Base-by-base conservation (phyloP, 2,797 vertebrate species). In the Chloroceryle amazona region DNA sequence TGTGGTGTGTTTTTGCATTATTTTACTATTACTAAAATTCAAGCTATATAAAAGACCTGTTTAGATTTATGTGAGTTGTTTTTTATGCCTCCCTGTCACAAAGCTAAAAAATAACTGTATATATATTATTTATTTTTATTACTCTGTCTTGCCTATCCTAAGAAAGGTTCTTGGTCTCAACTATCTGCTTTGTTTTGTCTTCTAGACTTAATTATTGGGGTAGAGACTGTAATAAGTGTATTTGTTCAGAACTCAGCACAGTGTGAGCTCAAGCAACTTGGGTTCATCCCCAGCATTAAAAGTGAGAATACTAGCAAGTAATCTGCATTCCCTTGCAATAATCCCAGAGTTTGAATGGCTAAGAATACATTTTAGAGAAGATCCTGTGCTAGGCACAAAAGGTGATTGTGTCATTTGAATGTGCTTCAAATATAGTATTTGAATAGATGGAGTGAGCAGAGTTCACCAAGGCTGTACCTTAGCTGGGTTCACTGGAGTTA, bases 401-500 rank as follows among this genome's bases (percentile, higher is more conserved):
- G 57, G 31, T 47, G 52, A 60, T 90, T 95, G 44, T 49, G 83
- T 46, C 37, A 65, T 31, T 71, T 58, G 93, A 94, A 94, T 58
- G 82, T 93, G 41, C 54, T 88, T 91, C 83, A 96, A 95, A 73
- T 60, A 66, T 33, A 78, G 31, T 81, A 49, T 88, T 91, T 88
- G 72, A 93, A 88, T 67, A 54, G 75, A 60, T 35, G n/a, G 74
- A 81, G 58, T 16, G 41, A 91, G 61, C 29, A 65, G 76, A 78
- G 91, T 65, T 93, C 88, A 92, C 15, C 6, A 13, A 66, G 54
- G 60, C 16, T 72, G 35, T 70, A 62, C 44, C 70, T 91, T 57
- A 73, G 81, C 37, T 47, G 61, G 35, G 37, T 74, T 95, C 74
- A 76, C 55, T 19, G 5, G 52, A 86, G 68, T 51, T 92, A 20